phyloP scores from a whole-genome alignment of 2,888 invertebrate genomes.

The Tipula helvola region DNA sequence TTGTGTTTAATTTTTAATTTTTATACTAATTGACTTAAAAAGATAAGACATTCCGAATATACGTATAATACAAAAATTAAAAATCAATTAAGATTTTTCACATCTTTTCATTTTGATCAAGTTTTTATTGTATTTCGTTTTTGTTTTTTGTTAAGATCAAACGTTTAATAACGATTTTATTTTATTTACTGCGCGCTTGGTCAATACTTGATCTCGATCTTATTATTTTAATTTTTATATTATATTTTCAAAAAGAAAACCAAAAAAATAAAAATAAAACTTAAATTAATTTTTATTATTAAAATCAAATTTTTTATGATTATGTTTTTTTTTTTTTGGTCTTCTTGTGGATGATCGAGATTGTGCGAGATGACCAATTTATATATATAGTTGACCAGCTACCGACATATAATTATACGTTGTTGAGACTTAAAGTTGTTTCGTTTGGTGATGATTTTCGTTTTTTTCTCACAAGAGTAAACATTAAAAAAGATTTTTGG shows the following conservation, averaged over 20 bases:
- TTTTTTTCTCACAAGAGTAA: not conserved
- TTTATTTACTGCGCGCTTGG: not conserved
- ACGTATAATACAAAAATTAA: not conserved
- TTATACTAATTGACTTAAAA: not conserved
- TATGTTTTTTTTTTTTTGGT: not conserved
- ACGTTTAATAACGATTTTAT: not conserved
- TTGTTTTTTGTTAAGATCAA: not conserved
- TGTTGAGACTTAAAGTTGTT: not conserved
- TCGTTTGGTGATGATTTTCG: not conserved
- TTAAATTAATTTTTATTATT: not conserved
- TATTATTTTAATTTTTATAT: not conserved
- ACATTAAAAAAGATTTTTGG: not conserved
- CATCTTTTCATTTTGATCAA: not conserved
- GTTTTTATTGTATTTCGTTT: not conserved
- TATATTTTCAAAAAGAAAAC: too few relatives aligned
- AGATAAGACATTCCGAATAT: not conserved
- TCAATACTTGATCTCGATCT: not conserved
- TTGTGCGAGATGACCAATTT: not conserved
- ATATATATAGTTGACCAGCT: not conserved
- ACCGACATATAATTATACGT: not conserved
- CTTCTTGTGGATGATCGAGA: not conserved
- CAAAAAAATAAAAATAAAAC: not conserved
- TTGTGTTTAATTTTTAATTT: not conserved
- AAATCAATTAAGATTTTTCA: not conserved
- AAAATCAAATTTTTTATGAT: conserved; percentile 4